phyloP scores from a whole-genome alignment of 92 coral and sea anemone genomes.

The Palythoa grandiflora region DNA sequence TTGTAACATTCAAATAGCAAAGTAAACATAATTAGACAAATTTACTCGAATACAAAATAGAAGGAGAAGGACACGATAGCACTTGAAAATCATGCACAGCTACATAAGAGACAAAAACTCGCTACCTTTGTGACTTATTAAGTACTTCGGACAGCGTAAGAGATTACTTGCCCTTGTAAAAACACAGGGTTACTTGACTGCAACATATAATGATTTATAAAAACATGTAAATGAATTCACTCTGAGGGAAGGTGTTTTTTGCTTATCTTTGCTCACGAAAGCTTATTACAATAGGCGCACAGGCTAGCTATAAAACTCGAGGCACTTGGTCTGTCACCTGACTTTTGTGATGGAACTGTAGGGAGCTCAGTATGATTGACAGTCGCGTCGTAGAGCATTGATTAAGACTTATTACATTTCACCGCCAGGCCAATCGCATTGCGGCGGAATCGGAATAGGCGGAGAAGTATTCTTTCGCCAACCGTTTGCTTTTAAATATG shows the following conservation, averaged over 20 bases:
- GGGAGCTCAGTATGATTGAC: slow-evolving; percentile 84
- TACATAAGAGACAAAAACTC: slow-evolving; percentile 27
- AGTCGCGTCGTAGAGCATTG: slow-evolving; percentile 70
- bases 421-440: slow-evolving; percentile 76
- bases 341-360: slow-evolving; percentile 53
- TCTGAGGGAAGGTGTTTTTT: slow-evolving; percentile 60
- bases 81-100: slow-evolving; percentile 26
- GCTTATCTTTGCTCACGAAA: slow-evolving; percentile 71
- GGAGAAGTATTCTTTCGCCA: slow-evolving; percentile 53
- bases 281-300: slow-evolving; percentile 71
- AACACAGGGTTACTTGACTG: slow-evolving; percentile 21
- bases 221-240: slow-evolving; percentile 75
- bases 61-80: slow-evolving; percentile 33
- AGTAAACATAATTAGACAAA: slow-evolving; percentile 74
- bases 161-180: slow-evolving; percentile 15
- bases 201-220: slow-evolving; percentile 55
- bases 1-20: slow-evolving; percentile 76
- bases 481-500: slow-evolving; percentile 37
- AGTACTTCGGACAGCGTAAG: slow-evolving; percentile 26
- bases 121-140: slow-evolving; percentile 24
- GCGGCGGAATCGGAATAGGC: slow-evolving; percentile 52
- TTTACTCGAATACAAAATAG: slow-evolving; percentile 41
- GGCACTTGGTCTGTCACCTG: slow-evolving; percentile 58
- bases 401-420: slow-evolving; percentile 89
- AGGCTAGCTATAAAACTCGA: slow-evolving; percentile 47